These are phyloP conservation scores for Cataglyphis cursor DNA, from an alignment of 2,888 invertebrate species.

Conservation along the genomic window DNA sequence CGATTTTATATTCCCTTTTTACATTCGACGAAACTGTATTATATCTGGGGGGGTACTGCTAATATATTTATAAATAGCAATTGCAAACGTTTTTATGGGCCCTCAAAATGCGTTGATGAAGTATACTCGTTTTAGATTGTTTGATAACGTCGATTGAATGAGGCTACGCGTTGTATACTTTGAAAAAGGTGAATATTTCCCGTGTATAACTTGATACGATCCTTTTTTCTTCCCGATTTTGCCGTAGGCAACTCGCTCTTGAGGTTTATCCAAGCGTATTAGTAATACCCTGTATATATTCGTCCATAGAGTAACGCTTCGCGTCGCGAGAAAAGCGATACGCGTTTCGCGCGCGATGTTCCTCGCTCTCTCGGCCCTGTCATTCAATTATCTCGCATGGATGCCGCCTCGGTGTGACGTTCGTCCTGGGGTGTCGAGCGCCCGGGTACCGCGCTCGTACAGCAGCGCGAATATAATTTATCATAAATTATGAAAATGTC, in stretches of 20 bases:
- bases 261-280: conserved; percentile 40
- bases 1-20: conserved; percentile 54
- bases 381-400: conserved; percentile 56
- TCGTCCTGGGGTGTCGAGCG: conserved; percentile 51
- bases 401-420: conserved; percentile 50
- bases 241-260: conserved; percentile 8
- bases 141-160: conserved; percentile 1
- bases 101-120: background rate
- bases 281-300: conserved; percentile 39
- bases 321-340: conserved; percentile 50
- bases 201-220: background rate
- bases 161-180: background rate
- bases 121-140: background rate
- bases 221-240: background rate
- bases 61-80: background rate
- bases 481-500: conserved; percentile 53
- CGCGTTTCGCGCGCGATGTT: conserved; percentile 50
- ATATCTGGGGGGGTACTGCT: background rate
- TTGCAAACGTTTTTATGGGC: background rate
- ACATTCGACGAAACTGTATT: background rate
- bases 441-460: conserved; percentile 18
- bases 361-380: conserved; percentile 56
- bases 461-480: conserved; percentile 48
- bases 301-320: conserved; percentile 18
- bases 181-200: background rate